Evolutionary conservation across 2,113 vertebrate genomes (phyloP).

Genomic region (Corythaixoides concolor): DNA sequence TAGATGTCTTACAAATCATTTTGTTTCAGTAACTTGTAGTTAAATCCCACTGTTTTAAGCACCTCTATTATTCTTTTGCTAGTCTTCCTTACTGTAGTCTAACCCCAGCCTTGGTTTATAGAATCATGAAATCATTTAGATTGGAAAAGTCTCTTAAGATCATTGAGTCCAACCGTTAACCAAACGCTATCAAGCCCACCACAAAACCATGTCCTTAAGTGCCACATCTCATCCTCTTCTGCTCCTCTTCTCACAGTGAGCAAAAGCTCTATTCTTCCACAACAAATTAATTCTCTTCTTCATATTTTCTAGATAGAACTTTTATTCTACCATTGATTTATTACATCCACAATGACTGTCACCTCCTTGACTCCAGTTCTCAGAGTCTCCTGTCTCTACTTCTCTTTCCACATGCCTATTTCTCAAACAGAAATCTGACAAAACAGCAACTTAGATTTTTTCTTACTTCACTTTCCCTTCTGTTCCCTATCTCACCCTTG

Average conservation of each 20-base stretch:
- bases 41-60: neutral
- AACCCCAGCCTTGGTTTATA: neutral
- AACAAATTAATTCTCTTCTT: neutral
- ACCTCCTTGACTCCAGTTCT: neutral
- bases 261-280: neutral
- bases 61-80: neutral
- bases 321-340: neutral
- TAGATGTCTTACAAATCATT: neutral
- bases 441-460: neutral
- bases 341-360: neutral
- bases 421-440: neutral
- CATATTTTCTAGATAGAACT: neutral
- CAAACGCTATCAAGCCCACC: neutral
- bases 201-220: neutral
- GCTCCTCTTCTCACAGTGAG: neutral
- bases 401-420: neutral
- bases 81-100: neutral
- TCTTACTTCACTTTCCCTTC: neutral
- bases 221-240: neutral
- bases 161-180: neutral
- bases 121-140: too few species aligned
- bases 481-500: neutral
- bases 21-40: neutral
- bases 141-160: neutral
- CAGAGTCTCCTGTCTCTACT: neutral